Evolutionary conservation across 2,888 invertebrate species (phyloP).

Genomic region (Sturmia bella): DNA sequence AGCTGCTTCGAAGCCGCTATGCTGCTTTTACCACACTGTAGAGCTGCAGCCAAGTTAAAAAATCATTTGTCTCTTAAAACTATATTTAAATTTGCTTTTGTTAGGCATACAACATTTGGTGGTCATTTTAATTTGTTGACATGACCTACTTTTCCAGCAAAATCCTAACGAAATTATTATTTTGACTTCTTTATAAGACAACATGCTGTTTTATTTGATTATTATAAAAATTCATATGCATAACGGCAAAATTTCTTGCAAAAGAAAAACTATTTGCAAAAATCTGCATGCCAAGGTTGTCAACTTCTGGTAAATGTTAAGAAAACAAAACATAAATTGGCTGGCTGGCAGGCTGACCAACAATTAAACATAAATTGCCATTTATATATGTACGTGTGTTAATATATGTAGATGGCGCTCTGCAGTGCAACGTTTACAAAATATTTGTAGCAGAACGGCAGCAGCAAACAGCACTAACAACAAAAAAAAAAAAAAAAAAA

Average conservation of each 20-base stretch:
- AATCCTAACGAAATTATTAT: constrained; percentile 39
- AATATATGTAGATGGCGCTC: constrained; percentile 56
- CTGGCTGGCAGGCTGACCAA: constrained; percentile 74
- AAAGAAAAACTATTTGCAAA: constrained; percentile 32
- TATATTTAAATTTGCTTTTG: too few relatives aligned
- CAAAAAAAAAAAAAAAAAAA: not conserved
- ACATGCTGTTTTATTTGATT: constrained; percentile 52
- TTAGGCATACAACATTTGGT: not conserved
- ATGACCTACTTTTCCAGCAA: constrained; percentile 36
- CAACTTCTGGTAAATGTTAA: constrained; percentile 61
- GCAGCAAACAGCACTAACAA: constrained; percentile 1
- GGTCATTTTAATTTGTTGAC: constrained; percentile 1
- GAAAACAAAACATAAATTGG: constrained; percentile 43
- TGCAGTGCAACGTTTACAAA: constrained; percentile 59
- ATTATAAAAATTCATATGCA: constrained; percentile 19
- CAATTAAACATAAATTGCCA: constrained; percentile 51
- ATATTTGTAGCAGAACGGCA: constrained; percentile 36
- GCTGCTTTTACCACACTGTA: too few relatives aligned
- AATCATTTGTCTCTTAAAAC: too few relatives aligned
- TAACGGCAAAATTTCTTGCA: constrained; percentile 30
- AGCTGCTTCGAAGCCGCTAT: too few relatives aligned
- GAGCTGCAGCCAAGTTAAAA: too few relatives aligned
- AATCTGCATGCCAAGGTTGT: constrained; percentile 67
- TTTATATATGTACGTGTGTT: not conserved
- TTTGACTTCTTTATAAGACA: constrained; percentile 37